These are phyloP conservation scores for Drosophila kohkoa DNA, from an alignment of 1,140 invertebrate species.

Conservation along the genomic window DNA sequence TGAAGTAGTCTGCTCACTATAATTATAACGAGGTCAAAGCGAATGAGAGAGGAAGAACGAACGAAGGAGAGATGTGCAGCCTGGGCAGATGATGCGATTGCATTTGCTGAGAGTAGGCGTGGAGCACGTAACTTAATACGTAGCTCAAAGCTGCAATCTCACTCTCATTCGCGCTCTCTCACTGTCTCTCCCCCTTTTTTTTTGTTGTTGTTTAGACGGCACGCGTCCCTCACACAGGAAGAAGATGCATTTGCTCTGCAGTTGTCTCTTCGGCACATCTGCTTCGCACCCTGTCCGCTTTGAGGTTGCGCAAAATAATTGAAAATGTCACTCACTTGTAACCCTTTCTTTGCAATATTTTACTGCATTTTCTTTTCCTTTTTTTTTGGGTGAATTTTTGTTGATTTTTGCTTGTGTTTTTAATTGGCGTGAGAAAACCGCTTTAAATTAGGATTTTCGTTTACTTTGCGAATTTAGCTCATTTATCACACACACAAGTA, in stretches of 20 bases:
- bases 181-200: neutral
- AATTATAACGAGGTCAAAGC: constrained; percentile 77
- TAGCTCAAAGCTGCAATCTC: constrained; percentile 65
- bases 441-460: neutral
- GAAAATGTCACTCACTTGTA: constrained; percentile 46
- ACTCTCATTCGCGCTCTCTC: neutral
- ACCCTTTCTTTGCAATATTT: constrained; percentile 28
- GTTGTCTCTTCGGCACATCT: constrained; percentile 34
- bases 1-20: constrained; percentile 58
- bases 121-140: constrained; percentile 68
- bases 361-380: constrained; percentile 12
- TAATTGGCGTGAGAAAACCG: neutral
- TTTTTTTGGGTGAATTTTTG: neutral
- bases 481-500: constrained; percentile 26
- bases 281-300: neutral
- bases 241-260: constrained; percentile 18
- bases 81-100: constrained; percentile 15
- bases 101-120: constrained; percentile 37
- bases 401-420: constrained; percentile 15
- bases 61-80: constrained; percentile 22
- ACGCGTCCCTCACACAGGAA: constrained; percentile 73
- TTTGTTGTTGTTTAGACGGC: constrained; percentile 9
- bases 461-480: constrained; percentile 18
- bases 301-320: constrained; percentile 25
- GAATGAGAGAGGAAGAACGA: neutral